Evolutionary conservation across 1,140 invertebrate species (phyloP).

Genomic region (Dendrolimus kikuchii): DNA sequence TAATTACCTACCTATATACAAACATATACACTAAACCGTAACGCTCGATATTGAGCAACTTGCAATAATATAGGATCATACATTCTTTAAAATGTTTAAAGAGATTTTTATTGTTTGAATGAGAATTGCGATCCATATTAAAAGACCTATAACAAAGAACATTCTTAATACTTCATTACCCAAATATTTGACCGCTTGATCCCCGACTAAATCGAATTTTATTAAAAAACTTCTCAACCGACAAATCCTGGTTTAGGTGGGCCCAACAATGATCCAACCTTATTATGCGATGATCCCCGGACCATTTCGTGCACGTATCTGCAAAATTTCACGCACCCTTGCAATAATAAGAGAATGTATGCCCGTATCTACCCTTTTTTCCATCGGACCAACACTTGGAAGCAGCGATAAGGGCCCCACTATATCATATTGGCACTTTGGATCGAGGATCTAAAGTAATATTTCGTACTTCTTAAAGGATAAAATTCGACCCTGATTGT

Average conservation of each 20-base stretch:
- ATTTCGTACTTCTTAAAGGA: slow-evolving; percentile 51
- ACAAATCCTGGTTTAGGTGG: slow-evolving; percentile 10
- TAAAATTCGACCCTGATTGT: slow-evolving; percentile 18
- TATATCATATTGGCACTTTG: slow-evolving; percentile 65
- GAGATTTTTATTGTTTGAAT: no score
- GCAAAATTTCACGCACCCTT: slow-evolving; percentile 63
- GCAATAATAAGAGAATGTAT: slow-evolving; percentile 46
- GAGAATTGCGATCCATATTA: background rate
- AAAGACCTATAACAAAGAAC: background rate
- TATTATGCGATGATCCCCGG: slow-evolving; percentile 50
- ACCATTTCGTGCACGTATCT: slow-evolving; percentile 44
- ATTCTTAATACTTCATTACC: background rate
- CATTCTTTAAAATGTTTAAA: no score
- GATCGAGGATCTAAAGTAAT: slow-evolving; percentile 39
- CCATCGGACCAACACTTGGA: slow-evolving; percentile 34
- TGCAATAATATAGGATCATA: no score
- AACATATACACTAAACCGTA: no score
- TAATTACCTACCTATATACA: no score
- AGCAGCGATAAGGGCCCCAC: slow-evolving; percentile 46
- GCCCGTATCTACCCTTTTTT: slow-evolving; percentile 57
- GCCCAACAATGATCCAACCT: slow-evolving; percentile 28
- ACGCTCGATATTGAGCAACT: no score
- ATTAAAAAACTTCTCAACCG: slow-evolving; percentile 26
- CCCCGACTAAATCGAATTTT: slow-evolving; percentile 19
- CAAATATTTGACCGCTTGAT: no score